Base-by-base conservation (phyloP, 1,140 invertebrate species). In the Aporrectodea caliginosa region DNA sequence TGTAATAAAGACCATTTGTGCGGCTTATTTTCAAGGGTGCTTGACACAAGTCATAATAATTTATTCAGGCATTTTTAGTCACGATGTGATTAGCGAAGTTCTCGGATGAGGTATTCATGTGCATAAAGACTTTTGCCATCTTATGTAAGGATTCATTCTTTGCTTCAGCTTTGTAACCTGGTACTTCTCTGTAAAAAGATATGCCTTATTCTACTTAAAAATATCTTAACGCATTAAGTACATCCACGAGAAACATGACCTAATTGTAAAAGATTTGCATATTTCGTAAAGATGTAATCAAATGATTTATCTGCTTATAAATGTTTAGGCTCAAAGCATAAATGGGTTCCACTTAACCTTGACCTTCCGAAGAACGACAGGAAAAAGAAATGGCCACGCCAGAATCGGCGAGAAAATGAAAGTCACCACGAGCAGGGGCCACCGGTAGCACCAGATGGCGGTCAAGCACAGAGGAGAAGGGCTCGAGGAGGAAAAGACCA, bases 291-390 rank as follows among this genome's bases (percentile, higher is more conserved):
- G n/a, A n/a, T n/a, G n/a, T n/a, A n/a, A n/a, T n/a, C n/a, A n/a
- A n/a, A n/a, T n/a, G n/a, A n/a, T n/a, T n/a, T n/a, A n/a, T 43
- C 22, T 22, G 12, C 32, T 22, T 75, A 35, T 72, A 31, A 35
- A 22, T 77, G 43, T 85, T 2, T 86, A 91, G 91, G 89, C 75
- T 90, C 89, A 73, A 93, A 93, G 86, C 91, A 93, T 82, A 93
- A 93, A 88, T 94, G 93, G 93, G 91, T 93, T 70, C 93, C 92
- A 31, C 85, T 93, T 74, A 92, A 92, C 83, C 92, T 94, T 78
- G 92, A 93, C 82, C 82, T 92, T 79, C 85, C 89, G 1, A 92
- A 92, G 84, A 88, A 74, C 73, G 31, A 1, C 29, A 22, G 73
- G 1, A 32, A 1, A 2, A 34, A 74, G 34, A 34, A 31, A 31